Evolutionary conservation across 2,888 invertebrate species (phyloP).

Genomic region (Cylloceria caligata): DNA sequence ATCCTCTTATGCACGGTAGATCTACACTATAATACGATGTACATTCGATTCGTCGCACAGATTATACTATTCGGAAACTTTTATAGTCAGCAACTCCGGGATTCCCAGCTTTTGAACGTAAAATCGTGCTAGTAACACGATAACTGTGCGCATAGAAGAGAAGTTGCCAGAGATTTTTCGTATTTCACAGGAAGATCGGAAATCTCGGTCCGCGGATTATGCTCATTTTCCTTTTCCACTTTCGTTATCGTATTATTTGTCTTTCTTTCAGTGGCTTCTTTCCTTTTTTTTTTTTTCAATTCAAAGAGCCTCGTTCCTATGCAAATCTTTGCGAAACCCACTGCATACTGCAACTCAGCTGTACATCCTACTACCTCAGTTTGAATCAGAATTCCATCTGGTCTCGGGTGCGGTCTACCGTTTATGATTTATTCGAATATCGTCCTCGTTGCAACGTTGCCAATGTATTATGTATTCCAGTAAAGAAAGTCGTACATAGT

Average conservation of each 20-base stretch:
- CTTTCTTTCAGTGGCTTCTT: slow-evolving; percentile 1
- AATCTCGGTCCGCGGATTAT: slow-evolving; percentile 9
- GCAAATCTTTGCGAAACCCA: slow-evolving; percentile 44
- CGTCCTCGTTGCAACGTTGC: slow-evolving; percentile 44
- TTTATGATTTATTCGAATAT: slow-evolving; percentile 65
- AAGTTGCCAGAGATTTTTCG: slow-evolving; percentile 1
- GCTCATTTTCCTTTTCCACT: slow-evolving; percentile 8
- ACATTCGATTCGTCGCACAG: slow-evolving; percentile 37
- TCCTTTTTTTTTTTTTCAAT: slow-evolving; percentile 9
- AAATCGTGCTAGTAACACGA: background rate
- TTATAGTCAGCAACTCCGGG: slow-evolving; percentile 4
- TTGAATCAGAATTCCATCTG: slow-evolving; percentile 64
- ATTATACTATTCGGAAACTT: slow-evolving; percentile 11
- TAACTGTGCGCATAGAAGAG: background rate
- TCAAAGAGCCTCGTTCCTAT: slow-evolving; percentile 35
- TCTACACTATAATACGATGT: background rate
- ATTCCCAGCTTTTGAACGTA: slow-evolving; percentile 11
- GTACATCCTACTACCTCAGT: slow-evolving; percentile 36
- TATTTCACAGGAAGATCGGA: slow-evolving; percentile 3
- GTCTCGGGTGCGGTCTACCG: slow-evolving; percentile 60
- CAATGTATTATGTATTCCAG: slow-evolving; percentile 26
- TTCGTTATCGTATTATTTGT: slow-evolving; percentile 23
- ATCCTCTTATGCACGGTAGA: slow-evolving; percentile 1
- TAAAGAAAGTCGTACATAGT: slow-evolving; percentile 5
- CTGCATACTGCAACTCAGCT: slow-evolving; percentile 38